Evolutionary conservation across 2,888 invertebrate species (phyloP).

Genomic region (Drosophila paracracens): DNA sequence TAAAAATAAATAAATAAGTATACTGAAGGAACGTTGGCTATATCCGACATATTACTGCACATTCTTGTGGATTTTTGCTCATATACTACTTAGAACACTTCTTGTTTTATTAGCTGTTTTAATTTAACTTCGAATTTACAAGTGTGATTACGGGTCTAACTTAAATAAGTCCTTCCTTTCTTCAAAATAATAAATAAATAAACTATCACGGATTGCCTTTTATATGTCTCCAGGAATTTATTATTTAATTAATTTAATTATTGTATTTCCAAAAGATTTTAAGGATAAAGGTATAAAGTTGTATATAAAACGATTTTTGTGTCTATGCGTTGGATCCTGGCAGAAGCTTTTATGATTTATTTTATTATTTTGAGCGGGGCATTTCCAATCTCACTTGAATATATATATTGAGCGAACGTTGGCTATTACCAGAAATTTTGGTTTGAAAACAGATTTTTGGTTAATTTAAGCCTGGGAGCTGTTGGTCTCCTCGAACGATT

Average conservation of each 20-base stretch:
- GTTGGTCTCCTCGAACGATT: constrained; percentile 59
- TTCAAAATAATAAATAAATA: not conserved
- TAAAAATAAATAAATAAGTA: no score
- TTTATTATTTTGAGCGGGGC: no score
- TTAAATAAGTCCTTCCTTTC: no score
- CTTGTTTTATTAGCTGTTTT: not conserved
- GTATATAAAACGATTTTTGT: not conserved
- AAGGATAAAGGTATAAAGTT: not conserved
- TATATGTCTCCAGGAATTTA: not conserved
- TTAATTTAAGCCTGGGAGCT: constrained; percentile 58
- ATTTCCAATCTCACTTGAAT: no score
- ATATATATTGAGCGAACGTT: not conserved
- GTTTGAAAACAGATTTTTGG: not conserved
- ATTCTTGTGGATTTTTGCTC: not conserved
- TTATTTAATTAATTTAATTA: not conserved
- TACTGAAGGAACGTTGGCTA: not conserved
- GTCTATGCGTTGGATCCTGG: no score
- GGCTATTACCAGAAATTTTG: constrained; percentile 24
- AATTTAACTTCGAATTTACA: not conserved
- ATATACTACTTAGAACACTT: not conserved
- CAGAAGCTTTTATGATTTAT: not conserved
- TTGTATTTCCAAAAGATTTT: not conserved
- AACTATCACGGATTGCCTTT: not conserved
- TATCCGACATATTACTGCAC: not conserved
- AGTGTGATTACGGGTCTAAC: not conserved